Base-by-base conservation (phyloP, 1,140 invertebrate genomes). In the Helicoverpa zea region DNA sequence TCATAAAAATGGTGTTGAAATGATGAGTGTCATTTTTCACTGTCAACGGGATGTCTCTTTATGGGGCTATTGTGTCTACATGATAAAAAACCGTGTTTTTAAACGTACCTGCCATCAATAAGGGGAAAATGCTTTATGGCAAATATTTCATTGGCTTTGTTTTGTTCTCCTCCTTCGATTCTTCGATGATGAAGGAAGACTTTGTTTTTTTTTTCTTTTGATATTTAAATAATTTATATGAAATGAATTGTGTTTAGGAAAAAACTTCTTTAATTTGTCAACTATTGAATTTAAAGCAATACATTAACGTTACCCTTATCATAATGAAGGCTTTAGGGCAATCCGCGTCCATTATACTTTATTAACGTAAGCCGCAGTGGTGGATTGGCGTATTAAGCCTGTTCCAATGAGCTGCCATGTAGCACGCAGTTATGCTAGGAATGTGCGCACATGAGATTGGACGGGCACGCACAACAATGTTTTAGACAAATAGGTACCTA, bases 11-110 rank as follows among this genome's bases (percentile, higher is more conserved):
- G 90, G 89, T 89, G 90, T 88, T 88, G 90, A 90, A 94, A 93
- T 93, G 94, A 95, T 94, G 93, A 90, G 84, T 90, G 85, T 89
- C 89, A 91, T 95, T 91, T 92, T 90, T 95, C 92, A 94, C 90
- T 94, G 94, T 93, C 92, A 78, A 81, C 88, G 83, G 85, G 86
- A 91, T 90, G 88, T 85, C 88, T 85, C 89, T 94, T 93, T 92
- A 92, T 91, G 87, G 83, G 88, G 84, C 87, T 87, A 91, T 93
- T 92, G 90, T 90, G 86, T 87, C 81, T 82, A 81, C 86, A 89
- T 90, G 84, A 92, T 83, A 89, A 86, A 89, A 88, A 81, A 83
- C 61, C 83, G 84, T 84, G 82, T 83, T 85, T 85, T 78, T 76
- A 76, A 70, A 77, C 12, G 72, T 66, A 35, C 52, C 51, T 43